Conservation (phyloP, 2,888 invertebrate species). For the Branchinecta sandiegonensis region DNA sequence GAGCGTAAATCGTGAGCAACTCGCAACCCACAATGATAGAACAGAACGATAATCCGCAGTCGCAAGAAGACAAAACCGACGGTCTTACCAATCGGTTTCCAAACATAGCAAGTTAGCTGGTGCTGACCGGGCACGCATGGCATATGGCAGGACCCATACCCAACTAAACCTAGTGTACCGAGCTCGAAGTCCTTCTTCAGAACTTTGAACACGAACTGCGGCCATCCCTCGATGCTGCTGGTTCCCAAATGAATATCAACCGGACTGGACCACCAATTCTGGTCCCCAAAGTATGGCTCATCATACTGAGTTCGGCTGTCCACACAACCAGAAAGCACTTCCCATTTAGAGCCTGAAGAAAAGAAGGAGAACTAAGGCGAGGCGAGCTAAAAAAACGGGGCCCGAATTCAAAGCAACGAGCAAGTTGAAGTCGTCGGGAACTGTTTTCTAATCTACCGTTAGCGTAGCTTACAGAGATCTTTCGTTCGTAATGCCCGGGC, state of each 20-base stretch:
- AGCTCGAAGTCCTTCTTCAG: background rate
- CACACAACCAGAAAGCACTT: background rate
- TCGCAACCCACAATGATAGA: too few species aligned
- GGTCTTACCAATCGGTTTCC: constrained; percentile 7
- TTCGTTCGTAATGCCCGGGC: too few species aligned
- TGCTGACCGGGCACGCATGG: constrained; percentile 5
- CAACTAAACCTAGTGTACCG: background rate
- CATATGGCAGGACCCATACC: constrained; percentile 2
- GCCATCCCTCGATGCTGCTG: constrained; percentile 1
- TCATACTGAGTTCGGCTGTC: constrained; percentile 11
- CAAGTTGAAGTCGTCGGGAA: too few species aligned
- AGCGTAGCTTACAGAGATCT: too few species aligned
- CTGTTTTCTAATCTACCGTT: too few species aligned
- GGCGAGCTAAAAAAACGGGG: too few species aligned
- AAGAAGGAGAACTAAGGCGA: too few species aligned
- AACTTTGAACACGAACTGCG: constrained; percentile 1
- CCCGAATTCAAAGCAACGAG: too few species aligned
- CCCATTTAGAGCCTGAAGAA: background rate
- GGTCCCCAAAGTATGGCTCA: constrained; percentile 12
- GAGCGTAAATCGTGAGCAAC: too few species aligned
- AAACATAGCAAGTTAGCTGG: background rate
- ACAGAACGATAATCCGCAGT: too few species aligned
- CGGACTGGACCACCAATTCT: background rate
- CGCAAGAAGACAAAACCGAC: too few species aligned
- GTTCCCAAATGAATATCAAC: background rate